Evolutionary conservation across 2,797 vertebrate genomes (phyloP).

Genomic region (Otolemur crassicaudatus): DNA sequence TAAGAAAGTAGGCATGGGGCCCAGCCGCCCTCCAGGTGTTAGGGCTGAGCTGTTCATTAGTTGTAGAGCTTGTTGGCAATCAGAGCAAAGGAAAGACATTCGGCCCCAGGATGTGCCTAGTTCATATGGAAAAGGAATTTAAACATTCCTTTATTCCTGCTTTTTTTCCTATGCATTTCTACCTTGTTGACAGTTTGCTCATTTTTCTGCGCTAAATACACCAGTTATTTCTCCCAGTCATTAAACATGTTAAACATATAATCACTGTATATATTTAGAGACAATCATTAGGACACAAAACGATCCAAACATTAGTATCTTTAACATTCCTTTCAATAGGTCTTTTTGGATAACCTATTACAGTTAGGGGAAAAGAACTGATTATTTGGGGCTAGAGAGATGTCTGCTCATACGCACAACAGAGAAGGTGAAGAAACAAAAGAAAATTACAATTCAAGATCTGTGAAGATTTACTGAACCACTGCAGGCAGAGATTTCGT

Average conservation of each 20-base stretch:
- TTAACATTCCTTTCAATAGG: neutral
- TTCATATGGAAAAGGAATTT: neutral
- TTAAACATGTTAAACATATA: neutral
- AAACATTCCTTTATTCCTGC: neutral
- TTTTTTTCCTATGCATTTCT: neutral
- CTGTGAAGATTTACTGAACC: neutral
- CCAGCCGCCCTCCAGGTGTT: neutral
- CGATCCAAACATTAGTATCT: neutral
- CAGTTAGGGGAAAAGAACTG: neutral
- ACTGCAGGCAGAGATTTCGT: neutral
- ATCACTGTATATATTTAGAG: neutral
- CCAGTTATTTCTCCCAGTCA: neutral
- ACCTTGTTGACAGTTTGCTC: neutral
- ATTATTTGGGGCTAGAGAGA: neutral
- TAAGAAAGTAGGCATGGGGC: neutral
- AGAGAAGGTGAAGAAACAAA: neutral
- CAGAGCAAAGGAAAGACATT: neutral
- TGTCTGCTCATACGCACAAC: neutral
- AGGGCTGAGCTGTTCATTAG: neutral
- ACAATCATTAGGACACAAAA: neutral
- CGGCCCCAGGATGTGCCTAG: neutral
- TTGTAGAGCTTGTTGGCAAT: neutral
- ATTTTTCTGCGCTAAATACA: neutral
- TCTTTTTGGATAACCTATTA: neutral
- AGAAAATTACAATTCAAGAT: neutral